These are phyloP conservation scores for Acromyrmex charruanus DNA, from an alignment of 1,140 invertebrate species.

Conservation along the genomic window DNA sequence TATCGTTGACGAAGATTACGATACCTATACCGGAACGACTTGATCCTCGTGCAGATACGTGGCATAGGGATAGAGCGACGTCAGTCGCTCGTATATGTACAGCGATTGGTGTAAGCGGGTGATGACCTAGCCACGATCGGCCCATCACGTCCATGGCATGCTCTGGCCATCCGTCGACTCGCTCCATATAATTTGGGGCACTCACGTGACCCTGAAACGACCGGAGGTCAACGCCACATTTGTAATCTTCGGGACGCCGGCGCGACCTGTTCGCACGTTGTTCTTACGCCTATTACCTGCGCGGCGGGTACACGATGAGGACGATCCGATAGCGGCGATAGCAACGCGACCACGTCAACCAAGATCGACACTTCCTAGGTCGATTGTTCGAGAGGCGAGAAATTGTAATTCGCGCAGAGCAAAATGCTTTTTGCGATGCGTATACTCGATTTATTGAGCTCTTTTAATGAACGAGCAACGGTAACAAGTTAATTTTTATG, in stretches of 20 bases:
- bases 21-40: conserved; percentile 36
- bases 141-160: conserved; percentile 81
- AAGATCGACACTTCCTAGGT: conserved; percentile 6
- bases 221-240: conserved; percentile 84
- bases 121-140: conserved; percentile 80
- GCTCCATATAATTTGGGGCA: conserved; percentile 86
- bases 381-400: background rate
- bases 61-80: conserved; percentile 54
- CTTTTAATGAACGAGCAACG: background rate
- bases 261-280: conserved; percentile 85
- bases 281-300: conserved; percentile 77
- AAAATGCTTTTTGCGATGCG: background rate
- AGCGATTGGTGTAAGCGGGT: conserved; percentile 79
- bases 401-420: background rate
- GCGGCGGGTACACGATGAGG: conserved; percentile 74
- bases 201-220: conserved; percentile 84
- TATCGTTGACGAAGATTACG: conserved; percentile 62
- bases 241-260: conserved; percentile 84
- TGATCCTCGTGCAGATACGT: conserved; percentile 23
- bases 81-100: conserved; percentile 62
- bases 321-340: conserved; percentile 53
- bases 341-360: conserved; percentile 19
- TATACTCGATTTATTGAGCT: background rate
- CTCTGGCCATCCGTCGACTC: conserved; percentile 82
- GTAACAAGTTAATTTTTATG: background rate